Percentiles rank a stretch among this genome's conserved stretches.
phyloP scores from a whole-genome alignment of 2,888 invertebrate species.

The Eurytoma californica region DNA sequence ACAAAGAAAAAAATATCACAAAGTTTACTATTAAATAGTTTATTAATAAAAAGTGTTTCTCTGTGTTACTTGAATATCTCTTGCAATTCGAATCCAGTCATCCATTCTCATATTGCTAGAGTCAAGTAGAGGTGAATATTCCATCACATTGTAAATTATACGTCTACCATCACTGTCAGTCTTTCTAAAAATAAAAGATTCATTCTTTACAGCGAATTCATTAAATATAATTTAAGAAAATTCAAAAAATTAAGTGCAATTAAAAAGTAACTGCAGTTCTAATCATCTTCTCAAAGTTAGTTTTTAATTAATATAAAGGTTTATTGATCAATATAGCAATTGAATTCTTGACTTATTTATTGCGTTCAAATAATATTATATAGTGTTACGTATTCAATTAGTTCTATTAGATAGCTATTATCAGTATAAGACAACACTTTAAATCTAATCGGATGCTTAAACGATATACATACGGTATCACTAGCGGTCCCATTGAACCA shows the following conservation, averaged over 20 bases:
- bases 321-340: neutral
- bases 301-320: neutral
- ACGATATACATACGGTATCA: conserved; percentile 78
- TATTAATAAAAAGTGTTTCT: neutral
- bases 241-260: conserved; percentile 5
- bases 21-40: conserved; percentile 9
- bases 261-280: neutral
- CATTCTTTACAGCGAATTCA: neutral
- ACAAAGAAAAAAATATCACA: conserved; percentile 30
- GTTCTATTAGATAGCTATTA: no score
- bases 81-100: conserved; percentile 93
- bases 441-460: neutral
- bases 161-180: conserved; percentile 74
- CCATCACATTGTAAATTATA: conserved; percentile 86
- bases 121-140: conserved; percentile 92
- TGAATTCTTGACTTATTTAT: no score
- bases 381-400: no score
- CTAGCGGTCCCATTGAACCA: conserved; percentile 77
- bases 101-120: conserved; percentile 95
- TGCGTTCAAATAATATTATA: no score
- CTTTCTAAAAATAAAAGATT: conserved; percentile 59
- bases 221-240: conserved; percentile 4
- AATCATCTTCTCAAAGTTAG: neutral
- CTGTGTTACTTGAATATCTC: conserved; percentile 85
- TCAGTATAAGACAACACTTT: neutral